Evolutionary conservation across 2,113 vertebrate genomes (phyloP), one percentile per base, ranked within the genome.

Genomic region (Alligator mississippiensis): DNA sequence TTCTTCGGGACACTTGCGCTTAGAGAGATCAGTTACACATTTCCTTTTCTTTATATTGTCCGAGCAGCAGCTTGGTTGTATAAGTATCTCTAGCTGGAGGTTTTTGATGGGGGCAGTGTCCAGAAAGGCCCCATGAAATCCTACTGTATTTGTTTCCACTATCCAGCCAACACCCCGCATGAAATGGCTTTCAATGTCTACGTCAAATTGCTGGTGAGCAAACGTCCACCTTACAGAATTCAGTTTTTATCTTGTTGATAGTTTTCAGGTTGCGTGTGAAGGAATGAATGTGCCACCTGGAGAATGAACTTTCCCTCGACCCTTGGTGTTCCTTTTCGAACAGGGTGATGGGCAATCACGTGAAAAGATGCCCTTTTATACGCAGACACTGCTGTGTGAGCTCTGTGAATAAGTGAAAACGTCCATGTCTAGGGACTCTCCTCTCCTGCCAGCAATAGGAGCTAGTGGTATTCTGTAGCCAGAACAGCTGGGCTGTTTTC

Each of bases 121-220:
- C 25, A 34, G 22, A 74, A 74, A 74, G 12, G 1, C 72, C 6
- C 19, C 6, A 28, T 3, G 12, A 94, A 90, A 34, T 19, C 27
- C n/a, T 4, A 0, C 4, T 8, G 80, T 12, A 93, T 91, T 38
- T 0, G 0, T 30, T 85, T 70, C 76, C 5, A 11, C 5, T 19
- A 2, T 9, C 13, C 62, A 74, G 22, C n/a, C 21, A 89, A 10
- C 6, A 24, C 8, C 70, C 54, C 12, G 61, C 25, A 28, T 22
- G n/a, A 80, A 87, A 22, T 0, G 63, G 25, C 1, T 24, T 64
- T 54, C 38, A 4, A 25, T 8, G 5, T 30, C 22, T 57, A 54
- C 17, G 6, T 18, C n/a, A n/a, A 30, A 80, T 58, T 8, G 7
- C 14, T 16, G 24, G 3, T 2, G 10, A 81, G 70, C 6, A 1